These are phyloP conservation scores for Premnoplex brunnescens DNA, from an alignment of 2,797 vertebrate genomes.

Conservation along the genomic window DNA sequence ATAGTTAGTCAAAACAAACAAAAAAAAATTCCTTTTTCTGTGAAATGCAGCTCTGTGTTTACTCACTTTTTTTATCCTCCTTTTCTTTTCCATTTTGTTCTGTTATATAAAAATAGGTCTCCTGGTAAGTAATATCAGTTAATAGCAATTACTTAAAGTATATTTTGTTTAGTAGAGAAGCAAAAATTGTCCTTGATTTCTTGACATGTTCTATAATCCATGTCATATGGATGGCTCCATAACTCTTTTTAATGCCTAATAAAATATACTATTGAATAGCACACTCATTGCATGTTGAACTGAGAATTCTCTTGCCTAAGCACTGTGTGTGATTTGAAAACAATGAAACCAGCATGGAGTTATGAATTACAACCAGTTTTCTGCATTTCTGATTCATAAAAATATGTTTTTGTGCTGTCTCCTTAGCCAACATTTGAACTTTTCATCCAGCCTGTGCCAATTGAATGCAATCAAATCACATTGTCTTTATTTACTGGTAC, in stretches of 20 bases:
- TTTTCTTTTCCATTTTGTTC: not conserved
- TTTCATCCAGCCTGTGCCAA: not conserved
- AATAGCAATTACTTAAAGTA: slow-evolving; percentile 5
- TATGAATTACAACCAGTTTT: slow-evolving; percentile 33
- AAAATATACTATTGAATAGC: not conserved
- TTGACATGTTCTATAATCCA: not conserved
- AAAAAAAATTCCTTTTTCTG: not conserved
- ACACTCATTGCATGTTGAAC: slow-evolving; percentile 20
- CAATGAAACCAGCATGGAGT: slow-evolving; percentile 23
- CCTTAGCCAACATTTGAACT: slow-evolving; percentile 13
- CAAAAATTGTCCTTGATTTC: not conserved
- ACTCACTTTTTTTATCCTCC: not conserved
- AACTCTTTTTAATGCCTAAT: slow-evolving; percentile 30
- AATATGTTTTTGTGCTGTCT: not conserved
- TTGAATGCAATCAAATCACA: not conserved
- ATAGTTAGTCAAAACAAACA: not conserved
- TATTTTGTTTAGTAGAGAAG: not conserved
- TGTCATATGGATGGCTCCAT: not conserved
- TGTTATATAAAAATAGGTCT: not conserved
- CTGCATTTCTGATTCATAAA: slow-evolving; percentile 35
- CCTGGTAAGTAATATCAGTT: not conserved
- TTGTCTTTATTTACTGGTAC: not conserved
- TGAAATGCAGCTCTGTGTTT: not conserved
- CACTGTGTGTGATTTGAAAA: slow-evolving; percentile 15
- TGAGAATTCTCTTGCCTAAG: slow-evolving; percentile 6